Base-by-base conservation (phyloP, 2,113 vertebrate species). In the Cygnus atratus region DNA sequence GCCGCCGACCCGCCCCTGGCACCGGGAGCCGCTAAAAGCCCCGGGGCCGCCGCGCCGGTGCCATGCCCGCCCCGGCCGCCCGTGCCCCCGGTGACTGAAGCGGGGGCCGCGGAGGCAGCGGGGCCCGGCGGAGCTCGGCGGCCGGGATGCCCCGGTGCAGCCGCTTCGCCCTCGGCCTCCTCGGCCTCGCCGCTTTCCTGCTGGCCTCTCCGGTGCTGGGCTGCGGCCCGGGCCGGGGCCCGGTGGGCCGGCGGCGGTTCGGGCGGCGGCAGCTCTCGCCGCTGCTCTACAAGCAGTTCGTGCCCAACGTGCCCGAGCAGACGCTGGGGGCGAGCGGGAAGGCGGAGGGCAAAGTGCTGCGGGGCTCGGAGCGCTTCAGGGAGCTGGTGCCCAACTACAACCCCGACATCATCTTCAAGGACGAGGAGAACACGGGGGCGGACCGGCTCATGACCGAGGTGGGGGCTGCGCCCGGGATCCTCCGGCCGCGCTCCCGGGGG, bases 381-480 rank as follows among this genome's bases (percentile, higher is more conserved):
- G 99, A 99, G 92, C 99, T 99, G 91, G 99, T 98, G 62, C 99
- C 99, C 81, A 99, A 99, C 97, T 99, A 99, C 97, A 99, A 99
- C 92, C 99, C 99, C 77, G 99, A 99, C 97, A 99, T 99, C 94
- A 99, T 99, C 98, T 99, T 99, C 98, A 99, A 99, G 97, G 99
- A 99, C 98, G 99, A 99, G 96, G 99, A 99, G 98, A 99, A 99
- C 98, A 99, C 99, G 14, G 99, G 99, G 41, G 99, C 99, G 6
- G 99, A 99, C 97, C 98, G 99, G 74, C 99, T 99, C 92, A 99
- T 99, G 99, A 99, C 99, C 95, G 99, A 99, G 99, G 99, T 99
- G 92, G 88, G 94, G 86, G 73, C 92, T 83, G 94, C 88, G 55
- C 88, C 88, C 84, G 70, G 83, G 20, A 39, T 10, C 39, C 39